Conservation (phyloP, 1,140 invertebrate genomes). For the Maconellicoccus hirsutus region DNA sequence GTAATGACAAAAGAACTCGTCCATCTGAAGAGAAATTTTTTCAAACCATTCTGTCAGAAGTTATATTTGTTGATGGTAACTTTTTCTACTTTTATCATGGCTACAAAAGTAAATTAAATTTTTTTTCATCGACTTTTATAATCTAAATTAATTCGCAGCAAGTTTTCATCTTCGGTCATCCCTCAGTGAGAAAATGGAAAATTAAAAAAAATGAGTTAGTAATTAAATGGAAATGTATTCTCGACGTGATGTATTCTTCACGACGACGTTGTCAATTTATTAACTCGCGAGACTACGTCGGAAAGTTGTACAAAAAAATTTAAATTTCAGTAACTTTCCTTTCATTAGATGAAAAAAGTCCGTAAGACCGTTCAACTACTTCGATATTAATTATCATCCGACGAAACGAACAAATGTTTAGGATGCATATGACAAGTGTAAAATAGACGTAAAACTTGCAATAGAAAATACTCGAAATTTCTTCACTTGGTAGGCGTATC, state of each 20-base stretch:
- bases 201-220: background rate
- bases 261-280: background rate
- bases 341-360: no score
- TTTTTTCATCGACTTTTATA: background rate
- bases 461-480: background rate
- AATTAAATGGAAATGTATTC: slow-evolving; percentile 5
- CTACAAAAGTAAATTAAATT: slow-evolving; percentile 1
- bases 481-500: background rate
- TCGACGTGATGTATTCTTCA: background rate
- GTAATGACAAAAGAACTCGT: background rate
- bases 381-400: background rate
- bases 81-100: background rate
- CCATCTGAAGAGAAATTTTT: background rate
- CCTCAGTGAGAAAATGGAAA: background rate
- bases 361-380: no score
- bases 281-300: background rate
- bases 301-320: no score
- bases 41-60: background rate
- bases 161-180: background rate
- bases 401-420: no score
- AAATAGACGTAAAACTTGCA: background rate
- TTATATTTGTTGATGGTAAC: background rate
- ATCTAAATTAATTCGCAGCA: background rate
- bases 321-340: no score
- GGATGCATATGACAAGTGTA: background rate